Evolutionary conservation across 2,888 invertebrate species (phyloP).

Genomic region (Synergus laeviventris): DNA sequence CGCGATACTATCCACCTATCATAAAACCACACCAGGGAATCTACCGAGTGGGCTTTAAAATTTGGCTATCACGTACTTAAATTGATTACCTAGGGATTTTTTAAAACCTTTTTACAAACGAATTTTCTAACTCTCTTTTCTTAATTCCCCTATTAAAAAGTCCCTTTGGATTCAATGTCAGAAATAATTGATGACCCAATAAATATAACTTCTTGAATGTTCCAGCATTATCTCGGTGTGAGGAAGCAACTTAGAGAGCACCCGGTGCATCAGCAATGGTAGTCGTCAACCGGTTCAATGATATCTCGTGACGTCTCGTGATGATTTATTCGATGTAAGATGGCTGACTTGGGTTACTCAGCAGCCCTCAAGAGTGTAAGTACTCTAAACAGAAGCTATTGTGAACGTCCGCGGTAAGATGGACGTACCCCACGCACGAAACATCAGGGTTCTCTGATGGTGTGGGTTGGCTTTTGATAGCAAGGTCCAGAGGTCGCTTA

Average conservation of each 20-base stretch:
- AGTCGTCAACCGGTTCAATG: constrained; percentile 73
- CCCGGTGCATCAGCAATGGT: constrained; percentile 64
- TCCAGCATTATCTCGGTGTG: neutral
- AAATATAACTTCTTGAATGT: neutral
- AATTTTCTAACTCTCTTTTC: no score
- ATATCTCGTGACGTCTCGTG: constrained; percentile 73
- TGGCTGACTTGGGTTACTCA: constrained; percentile 70
- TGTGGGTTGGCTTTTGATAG: constrained; percentile 54
- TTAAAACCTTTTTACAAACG: neutral
- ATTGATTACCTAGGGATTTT: neutral
- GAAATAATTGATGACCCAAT: neutral
- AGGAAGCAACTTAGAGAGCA: constrained; percentile 54
- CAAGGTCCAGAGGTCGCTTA: constrained; percentile 53
- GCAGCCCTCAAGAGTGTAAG: constrained; percentile 64
- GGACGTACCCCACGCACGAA: constrained; percentile 69
- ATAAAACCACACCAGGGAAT: constrained; percentile 57
- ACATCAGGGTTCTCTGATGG: constrained; percentile 54
- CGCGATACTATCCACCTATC: constrained; percentile 71
- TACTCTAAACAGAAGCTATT: constrained; percentile 75
- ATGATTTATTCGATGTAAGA: constrained; percentile 75
- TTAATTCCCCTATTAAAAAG: neutral
- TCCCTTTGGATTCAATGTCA: neutral
- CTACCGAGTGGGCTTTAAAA: constrained; percentile 58
- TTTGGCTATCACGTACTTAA: neutral
- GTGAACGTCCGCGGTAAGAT: constrained; percentile 71